Base-by-base conservation (phyloP, 1,140 invertebrate genomes). In the Agrypnia vestita region DNA sequence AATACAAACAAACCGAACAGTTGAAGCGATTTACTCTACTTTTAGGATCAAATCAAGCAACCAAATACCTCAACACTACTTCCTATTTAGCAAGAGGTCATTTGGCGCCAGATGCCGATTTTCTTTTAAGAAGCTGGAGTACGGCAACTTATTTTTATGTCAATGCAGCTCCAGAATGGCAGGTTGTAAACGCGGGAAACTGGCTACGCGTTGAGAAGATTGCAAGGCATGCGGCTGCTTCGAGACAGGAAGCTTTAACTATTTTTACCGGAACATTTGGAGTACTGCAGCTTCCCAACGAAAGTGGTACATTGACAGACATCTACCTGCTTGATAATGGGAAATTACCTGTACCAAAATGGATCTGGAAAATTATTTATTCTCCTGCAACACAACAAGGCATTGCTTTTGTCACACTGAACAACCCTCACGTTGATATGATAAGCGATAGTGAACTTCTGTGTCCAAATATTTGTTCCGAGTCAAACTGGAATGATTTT, bases 131-230 rank as follows among this genome's bases (percentile, higher is more conserved):
- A 4, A 46, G 84, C 0, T 85, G 87, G 76, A 87, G 90, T 19
- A 83, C 79, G 10, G 84, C 86, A 0, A 90, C 88, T 0, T 91
- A 90, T 73, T 91, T 88, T 80, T 92, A 90, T 74, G 80, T 91
- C 4, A 93, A 93, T 82, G 87, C 86, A 0, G 90, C 88, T 0
- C 91, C 91, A 10, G 91, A 93, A 82, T 93, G 91, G 91, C 88
- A 90, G 76, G 84, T 84, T 10, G 90, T 93, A 78, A 93, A 93
- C 82, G 86, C 82, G 12, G 88, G 88, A 8, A 92, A 92, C 79
- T 93, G 92, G 92, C 84, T 86, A 10, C 80, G 78, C 13, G 79
- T 90, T 10, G 90, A 91, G 83, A 76, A 82, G 3, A 85, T 85
- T 72, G 83, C 87, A 0, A 85, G 89, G 76, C 80, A 84, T 21